phyloP scores from a whole-genome alignment of 2,888 invertebrate genomes.

The Andrena bicolor region DNA sequence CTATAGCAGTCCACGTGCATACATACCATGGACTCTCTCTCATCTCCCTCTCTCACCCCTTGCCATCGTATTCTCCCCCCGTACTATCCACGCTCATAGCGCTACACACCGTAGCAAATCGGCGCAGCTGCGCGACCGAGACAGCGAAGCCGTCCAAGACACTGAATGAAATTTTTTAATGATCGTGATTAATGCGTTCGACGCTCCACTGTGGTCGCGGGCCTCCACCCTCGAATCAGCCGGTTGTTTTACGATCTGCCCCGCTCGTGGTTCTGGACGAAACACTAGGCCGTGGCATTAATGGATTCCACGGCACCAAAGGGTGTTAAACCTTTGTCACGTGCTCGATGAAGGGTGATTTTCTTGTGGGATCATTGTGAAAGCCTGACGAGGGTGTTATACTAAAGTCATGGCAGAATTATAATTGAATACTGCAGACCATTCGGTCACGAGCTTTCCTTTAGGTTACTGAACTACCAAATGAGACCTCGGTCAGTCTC shows the following conservation, averaged over 20 bases:
- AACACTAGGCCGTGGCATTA: constrained; percentile 3
- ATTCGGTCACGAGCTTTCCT: too few species aligned
- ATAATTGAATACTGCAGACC: too few species aligned
- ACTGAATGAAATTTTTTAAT: constrained; percentile 49
- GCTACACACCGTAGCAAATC: constrained; percentile 57
- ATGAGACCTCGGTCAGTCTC: too few species aligned
- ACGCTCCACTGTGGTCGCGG: constrained; percentile 20
- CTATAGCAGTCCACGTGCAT: constrained; percentile 80
- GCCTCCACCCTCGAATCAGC: constrained; percentile 4
- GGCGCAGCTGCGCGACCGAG: constrained; percentile 45
- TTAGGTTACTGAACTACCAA: too few species aligned
- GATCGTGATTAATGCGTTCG: constrained; percentile 47
- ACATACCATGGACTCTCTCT: constrained; percentile 71
- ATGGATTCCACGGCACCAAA: constrained; percentile 8
- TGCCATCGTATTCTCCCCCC: constrained; percentile 30
- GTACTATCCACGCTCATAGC: constrained; percentile 31
- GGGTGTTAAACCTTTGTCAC: not conserved
- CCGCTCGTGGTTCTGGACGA: not conserved
- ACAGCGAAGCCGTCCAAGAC: constrained; percentile 13
- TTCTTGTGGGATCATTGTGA: not conserved
- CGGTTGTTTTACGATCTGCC: constrained; percentile 9
- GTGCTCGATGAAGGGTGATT: too few species aligned
- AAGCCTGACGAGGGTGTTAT: not conserved
- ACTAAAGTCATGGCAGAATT: too few species aligned
- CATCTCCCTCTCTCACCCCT: not conserved